phyloP scores from a whole-genome alignment of 2,797 vertebrate species.

The Telmatherina bonti region DNA sequence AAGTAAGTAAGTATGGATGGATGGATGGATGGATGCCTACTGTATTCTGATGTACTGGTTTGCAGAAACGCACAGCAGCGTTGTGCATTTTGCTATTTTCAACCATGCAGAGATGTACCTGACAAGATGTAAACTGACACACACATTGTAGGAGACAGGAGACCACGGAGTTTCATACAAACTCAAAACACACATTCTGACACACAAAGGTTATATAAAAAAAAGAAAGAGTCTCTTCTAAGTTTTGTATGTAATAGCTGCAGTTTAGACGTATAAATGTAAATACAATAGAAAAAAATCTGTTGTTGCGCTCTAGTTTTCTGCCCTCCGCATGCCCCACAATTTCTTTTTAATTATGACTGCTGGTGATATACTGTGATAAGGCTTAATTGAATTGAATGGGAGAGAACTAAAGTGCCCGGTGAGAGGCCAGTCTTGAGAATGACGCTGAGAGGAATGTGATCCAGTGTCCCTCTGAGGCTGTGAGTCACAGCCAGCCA shows the following conservation, averaged over 20 bases:
- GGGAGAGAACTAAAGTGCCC: slow-evolving; percentile 49
- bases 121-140: slow-evolving; percentile 66
- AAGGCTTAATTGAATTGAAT: slow-evolving; percentile 72
- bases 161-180: slow-evolving; percentile 38
- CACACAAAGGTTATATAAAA: slow-evolving; percentile 6
- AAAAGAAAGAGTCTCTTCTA: slow-evolving; percentile 18
- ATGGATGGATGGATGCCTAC: too few relatives aligned
- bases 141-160: slow-evolving; percentile 49
- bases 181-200: slow-evolving; percentile 8
- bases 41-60: not conserved
- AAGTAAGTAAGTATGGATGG: too few relatives aligned
- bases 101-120: slow-evolving; percentile 53
- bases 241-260: not conserved
- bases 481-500: slow-evolving; percentile 73
- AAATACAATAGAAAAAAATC: not conserved
- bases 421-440: slow-evolving; percentile 54
- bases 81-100: slow-evolving; percentile 39
- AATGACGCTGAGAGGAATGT: slow-evolving; percentile 53
- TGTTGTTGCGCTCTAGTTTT: slow-evolving; percentile 1
- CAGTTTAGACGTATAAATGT: not conserved
- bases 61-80: slow-evolving; percentile 1
- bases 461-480: slow-evolving; percentile 59
- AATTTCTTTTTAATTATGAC: slow-evolving; percentile 27
- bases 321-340: slow-evolving; percentile 31
- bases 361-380: slow-evolving; percentile 62